Conservation (phyloP, 2,888 invertebrate species). For the Leptinotarsa tumamoca region DNA sequence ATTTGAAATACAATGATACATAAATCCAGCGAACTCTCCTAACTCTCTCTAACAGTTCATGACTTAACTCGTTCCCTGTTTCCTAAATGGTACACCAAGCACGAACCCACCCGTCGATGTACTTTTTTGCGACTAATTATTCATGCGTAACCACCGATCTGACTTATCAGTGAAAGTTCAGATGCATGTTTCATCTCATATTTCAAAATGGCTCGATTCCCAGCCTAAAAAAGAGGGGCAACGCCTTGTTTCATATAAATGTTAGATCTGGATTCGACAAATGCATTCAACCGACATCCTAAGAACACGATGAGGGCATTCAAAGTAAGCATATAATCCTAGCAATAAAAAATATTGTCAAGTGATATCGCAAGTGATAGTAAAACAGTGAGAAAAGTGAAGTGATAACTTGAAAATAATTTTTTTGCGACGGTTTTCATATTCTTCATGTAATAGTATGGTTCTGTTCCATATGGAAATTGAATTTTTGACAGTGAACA, state of each 20-base stretch:
- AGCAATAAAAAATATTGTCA: not conserved
- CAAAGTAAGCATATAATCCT: constrained; percentile 50
- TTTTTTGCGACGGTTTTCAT: no score
- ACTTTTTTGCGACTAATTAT: constrained; percentile 33
- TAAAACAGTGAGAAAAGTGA: not conserved
- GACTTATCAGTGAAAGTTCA: constrained; percentile 55
- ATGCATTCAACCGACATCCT: constrained; percentile 49
- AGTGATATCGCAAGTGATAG: constrained; percentile 6
- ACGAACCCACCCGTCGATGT: constrained; percentile 11
- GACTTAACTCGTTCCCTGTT: constrained; percentile 12
- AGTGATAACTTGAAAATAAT: not conserved
- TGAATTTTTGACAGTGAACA: no score
- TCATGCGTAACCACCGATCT: constrained; percentile 29
- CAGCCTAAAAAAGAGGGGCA: constrained; percentile 51
- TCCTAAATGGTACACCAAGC: constrained; percentile 15
- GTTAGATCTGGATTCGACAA: constrained; percentile 47
- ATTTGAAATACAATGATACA: not conserved
- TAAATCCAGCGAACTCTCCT: not conserved
- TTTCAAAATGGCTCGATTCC: constrained; percentile 46
- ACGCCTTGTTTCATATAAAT: constrained; percentile 54
- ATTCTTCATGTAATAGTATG: no score
- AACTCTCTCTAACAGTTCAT: constrained; percentile 4
- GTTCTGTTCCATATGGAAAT: no score
- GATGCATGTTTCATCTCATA: constrained; percentile 50
- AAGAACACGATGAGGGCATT: constrained; percentile 53